These are phyloP conservation scores for Agrenia bidenticulata DNA, from an alignment of 2,888 invertebrate genomes.

Conservation along the genomic window DNA sequence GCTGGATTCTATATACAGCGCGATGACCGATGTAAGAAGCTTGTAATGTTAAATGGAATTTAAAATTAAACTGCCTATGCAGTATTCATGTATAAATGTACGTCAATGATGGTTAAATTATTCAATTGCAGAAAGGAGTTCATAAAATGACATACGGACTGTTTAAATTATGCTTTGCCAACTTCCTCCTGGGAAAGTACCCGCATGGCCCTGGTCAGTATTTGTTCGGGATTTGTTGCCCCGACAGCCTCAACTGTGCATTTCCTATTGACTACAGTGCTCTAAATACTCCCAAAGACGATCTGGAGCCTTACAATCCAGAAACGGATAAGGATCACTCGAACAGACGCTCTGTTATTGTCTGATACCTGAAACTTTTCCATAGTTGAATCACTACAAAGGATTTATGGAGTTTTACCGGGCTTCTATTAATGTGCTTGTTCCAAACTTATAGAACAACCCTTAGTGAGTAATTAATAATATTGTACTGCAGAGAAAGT, in stretches of 20 bases:
- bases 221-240: conserved; percentile 62
- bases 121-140: conserved; percentile 66
- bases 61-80: too few relatives aligned
- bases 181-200: conserved; percentile 72
- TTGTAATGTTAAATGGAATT: too few relatives aligned
- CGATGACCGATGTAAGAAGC: conserved; percentile 70
- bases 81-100: background rate
- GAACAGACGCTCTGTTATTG: conserved; percentile 70
- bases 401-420: too few relatives aligned
- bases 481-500: too few relatives aligned
- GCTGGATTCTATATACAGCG: conserved; percentile 68
- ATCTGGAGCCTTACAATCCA: conserved; percentile 69
- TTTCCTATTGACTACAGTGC: conserved; percentile 77
- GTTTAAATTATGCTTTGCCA: conserved; percentile 72
- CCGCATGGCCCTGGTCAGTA: conserved; percentile 74
- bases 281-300: conserved; percentile 69
- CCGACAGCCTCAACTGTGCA: conserved; percentile 54
- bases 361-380: conserved; percentile 59
- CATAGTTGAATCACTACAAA: too few relatives aligned
- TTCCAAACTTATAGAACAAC: too few relatives aligned
- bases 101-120: too few relatives aligned
- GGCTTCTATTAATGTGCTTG: too few relatives aligned
- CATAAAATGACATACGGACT: conserved; percentile 67
- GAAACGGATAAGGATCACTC: conserved; percentile 62
- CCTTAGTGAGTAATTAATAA: too few relatives aligned